A percentile compares a stretch with the other conserved stretches of the same genome.
phyloP scores from a whole-genome alignment of 64 coral and sea anemone species.

The Anthopleura sola region DNA sequence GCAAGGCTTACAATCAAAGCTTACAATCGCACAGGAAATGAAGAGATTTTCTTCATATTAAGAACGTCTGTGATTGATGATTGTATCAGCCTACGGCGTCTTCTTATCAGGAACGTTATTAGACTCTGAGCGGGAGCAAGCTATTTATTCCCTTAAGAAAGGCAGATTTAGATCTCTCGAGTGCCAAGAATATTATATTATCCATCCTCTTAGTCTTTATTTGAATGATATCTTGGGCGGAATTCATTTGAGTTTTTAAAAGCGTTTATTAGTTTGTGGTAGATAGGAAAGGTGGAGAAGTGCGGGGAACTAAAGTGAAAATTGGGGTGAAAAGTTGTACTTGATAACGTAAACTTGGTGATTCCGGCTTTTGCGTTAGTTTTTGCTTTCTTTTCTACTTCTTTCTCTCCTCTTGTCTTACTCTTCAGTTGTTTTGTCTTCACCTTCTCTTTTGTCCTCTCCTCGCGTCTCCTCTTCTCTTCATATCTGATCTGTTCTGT shows the following conservation, averaged over 20 bases:
- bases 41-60: not conserved
- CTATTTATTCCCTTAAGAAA: not conserved
- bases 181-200: not conserved
- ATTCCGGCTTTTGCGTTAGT: no score
- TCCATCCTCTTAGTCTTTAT: not conserved
- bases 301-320: no score
- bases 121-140: not conserved
- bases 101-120: not conserved
- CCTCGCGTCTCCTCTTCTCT: no score
- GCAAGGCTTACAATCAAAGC: not conserved
- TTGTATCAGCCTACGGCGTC: not conserved
- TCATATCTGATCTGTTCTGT: no score
- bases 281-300: not conserved
- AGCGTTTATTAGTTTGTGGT: not conserved
- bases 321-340: no score
- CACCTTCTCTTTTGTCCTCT: no score
- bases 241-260: not conserved
- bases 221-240: not conserved
- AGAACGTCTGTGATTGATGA: not conserved
- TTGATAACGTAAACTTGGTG: no score
- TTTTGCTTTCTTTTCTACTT: no score
- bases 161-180: not conserved
- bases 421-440: no score
- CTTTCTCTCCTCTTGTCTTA: no score
- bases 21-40: not conserved